Evolutionary conservation across 1,140 invertebrate genomes (phyloP).

Genomic region (Radopholus similis): DNA sequence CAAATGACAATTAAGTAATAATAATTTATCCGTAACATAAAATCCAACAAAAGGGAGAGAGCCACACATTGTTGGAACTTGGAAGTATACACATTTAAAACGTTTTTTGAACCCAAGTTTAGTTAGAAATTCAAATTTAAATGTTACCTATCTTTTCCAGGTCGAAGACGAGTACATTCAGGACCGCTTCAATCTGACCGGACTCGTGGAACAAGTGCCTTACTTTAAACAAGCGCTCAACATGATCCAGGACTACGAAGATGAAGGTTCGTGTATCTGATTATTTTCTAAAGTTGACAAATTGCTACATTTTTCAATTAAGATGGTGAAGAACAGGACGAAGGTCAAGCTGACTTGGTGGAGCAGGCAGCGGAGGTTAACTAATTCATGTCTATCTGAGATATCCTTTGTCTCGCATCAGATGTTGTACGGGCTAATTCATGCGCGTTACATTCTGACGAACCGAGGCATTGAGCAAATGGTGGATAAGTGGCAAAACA

Average conservation of each 20-base stretch:
- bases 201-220: constrained; percentile 96
- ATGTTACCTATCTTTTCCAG: too few species aligned
- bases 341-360: constrained; percentile 96
- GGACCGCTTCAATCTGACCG: constrained; percentile 99
- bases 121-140: too few species aligned
- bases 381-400: too few species aligned
- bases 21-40: too few species aligned
- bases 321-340: constrained; percentile 72
- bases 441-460: constrained; percentile 97
- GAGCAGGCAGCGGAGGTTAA: constrained; percentile 86
- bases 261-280: too few species aligned
- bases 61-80: too few species aligned
- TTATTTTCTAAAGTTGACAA: too few species aligned
- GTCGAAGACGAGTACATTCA: constrained; percentile 99
- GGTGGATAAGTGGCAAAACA: constrained; percentile 94
- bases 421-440: constrained; percentile 98
- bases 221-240: constrained; percentile 97
- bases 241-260: constrained; percentile 98
- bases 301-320: too few species aligned
- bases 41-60: too few species aligned
- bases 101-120: constrained; percentile 61
- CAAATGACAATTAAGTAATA: too few species aligned
- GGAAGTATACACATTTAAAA: neutral
- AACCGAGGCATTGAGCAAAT: constrained; percentile 97
- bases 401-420: too few species aligned